Conservation (phyloP, 2,888 invertebrate species). For the Conus canariensis region DNA sequence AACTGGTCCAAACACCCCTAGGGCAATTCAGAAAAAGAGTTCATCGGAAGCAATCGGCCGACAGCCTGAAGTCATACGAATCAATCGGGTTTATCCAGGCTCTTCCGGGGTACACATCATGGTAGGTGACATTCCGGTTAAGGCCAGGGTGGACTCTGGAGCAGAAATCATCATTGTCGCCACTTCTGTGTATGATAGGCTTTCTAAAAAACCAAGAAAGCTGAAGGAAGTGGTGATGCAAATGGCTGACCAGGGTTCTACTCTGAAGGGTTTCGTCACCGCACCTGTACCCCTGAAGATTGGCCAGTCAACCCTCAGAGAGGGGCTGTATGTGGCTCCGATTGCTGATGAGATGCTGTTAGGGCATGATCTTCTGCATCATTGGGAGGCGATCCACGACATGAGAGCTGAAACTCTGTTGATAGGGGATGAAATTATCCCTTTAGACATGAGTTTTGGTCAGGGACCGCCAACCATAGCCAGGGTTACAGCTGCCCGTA, state of each 20-base stretch:
- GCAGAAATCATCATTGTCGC: neutral
- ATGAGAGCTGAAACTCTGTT: neutral
- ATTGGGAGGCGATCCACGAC: neutral
- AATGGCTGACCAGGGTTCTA: neutral
- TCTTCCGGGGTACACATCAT: neutral
- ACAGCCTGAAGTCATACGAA: neutral
- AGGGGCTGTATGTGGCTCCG: neutral
- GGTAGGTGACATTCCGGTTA: neutral
- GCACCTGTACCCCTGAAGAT: neutral
- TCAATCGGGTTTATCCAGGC: neutral
- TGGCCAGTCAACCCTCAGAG: neutral
- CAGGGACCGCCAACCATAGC: neutral
- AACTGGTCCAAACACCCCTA: neutral
- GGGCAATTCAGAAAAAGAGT: too few relatives aligned
- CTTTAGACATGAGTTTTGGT: neutral
- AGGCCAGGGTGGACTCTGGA: neutral
- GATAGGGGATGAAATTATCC: neutral
- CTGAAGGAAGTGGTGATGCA: neutral
- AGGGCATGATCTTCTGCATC: neutral
- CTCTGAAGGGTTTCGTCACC: neutral
- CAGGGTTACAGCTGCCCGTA: neutral
- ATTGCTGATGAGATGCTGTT: neutral
- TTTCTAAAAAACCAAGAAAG: neutral
- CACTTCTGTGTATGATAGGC: neutral
- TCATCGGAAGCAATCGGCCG: neutral